Evolutionary conservation across 2,797 vertebrate species (phyloP), one percentile per base, ranked within the genome.

Genomic region (Esox masquinongy): DNA sequence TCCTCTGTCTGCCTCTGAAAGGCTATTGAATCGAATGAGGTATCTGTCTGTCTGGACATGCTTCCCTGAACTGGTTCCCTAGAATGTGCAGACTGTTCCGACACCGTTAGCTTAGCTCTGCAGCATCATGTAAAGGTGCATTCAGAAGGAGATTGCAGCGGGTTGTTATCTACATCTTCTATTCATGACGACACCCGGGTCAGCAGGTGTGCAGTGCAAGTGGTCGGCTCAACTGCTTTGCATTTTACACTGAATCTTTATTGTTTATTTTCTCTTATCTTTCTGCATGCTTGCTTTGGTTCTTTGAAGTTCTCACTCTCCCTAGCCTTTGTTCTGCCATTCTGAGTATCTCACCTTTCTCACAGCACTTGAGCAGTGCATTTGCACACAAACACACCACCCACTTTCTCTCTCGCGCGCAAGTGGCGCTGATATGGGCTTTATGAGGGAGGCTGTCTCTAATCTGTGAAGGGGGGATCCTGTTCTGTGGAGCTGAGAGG

Each of bases 401-500:
- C 16, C 63, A 61, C 29, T 72, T 61, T 39, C 59, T 43, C 59
- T 29, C 61, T 29, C 72, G 39, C 74, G 61, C 78, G 63, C 78
- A 72, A 82, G 77, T 75, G 76, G 69, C 77, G 64, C 53, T 36
- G n/a, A 34, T 56, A 72, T 29, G 70, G 69, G 70, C 71, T 49
- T 77, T 76, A 71, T 74, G 70, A 75, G 56, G 34, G 56, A 74
- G 79, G 72, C 66, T 72, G 72, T 68, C 36, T 74, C 47, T 66
- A 64, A 77, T 75, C 56, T 49, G 64, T 68, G 77, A 74, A 74
- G 68, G 78, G 70, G 53, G 76, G 79, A 43, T 88, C 79, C 79
- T 79, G 75, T 86, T 89, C 82, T 88, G 84, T 87, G 75, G 81
- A 83, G 87, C 87, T 77, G 53, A 80, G 22, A 81, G 78, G 85